Evolutionary conservation across 1,140 invertebrate genomes (phyloP), one percentile per base, ranked within the genome.

Genomic region (Drosophila tani): DNA sequence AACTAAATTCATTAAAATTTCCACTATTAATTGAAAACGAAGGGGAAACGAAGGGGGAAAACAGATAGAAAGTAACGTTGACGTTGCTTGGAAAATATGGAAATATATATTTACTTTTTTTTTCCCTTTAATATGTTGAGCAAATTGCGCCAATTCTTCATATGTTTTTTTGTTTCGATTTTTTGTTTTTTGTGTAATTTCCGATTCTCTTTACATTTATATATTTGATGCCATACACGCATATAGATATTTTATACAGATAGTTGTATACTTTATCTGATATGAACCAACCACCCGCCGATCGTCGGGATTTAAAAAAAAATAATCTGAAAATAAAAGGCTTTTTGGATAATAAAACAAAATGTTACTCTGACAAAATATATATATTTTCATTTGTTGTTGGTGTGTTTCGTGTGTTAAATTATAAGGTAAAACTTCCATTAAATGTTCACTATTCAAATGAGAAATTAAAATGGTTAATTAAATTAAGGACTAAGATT

Each of bases 1-100:
- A 86, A 87, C 83, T 82, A 86, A 86, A 87, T 68, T 62, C 47
- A 51, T 87, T 69, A 76, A 79, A 80, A 82, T 88, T 87, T 87
- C 68, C 70, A 68, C 84, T 88, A 87, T 83, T 73, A 66, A 82
- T 69, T 66, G 12, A 49, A 35, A 47, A 40, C 7, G 51, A 55
- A 55, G 21, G 9, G 32, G 51, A 55, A 55, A 55, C 38, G 12
- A 38, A 55, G 32, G 32, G 46, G 49, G 43, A 56, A 75, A 65
- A 65, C 43, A 75, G 50, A 59, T n/a, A n/a, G 29, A 75, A 50
- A 68, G 43, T 51, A 79, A 43, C 15, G 3, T 53, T 32, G 8
- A 32, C 29, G 29, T 32, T 32, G 29, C 29, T 32, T 32, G 32
- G 32, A 35, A 32, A 35, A 11, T 35, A 35, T 35, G 32, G 32